Conservation (phyloP, 1,140 invertebrate genomes). For the Brachionus plicatilis region DNA sequence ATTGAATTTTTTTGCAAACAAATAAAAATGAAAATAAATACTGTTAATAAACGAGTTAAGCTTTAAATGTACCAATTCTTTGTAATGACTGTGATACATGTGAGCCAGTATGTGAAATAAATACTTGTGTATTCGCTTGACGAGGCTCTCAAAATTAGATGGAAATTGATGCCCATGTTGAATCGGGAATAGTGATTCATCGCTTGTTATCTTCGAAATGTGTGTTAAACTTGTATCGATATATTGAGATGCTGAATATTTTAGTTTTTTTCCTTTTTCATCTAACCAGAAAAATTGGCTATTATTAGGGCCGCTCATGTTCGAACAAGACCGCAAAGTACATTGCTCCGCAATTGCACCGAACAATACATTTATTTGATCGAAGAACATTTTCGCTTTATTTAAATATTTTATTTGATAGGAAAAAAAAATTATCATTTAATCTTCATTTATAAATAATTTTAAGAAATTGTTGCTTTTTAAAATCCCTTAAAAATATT, state of each 20-base stretch:
- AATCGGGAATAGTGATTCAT: constrained; percentile 93
- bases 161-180: constrained; percentile 97
- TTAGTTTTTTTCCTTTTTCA: constrained; percentile 94
- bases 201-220: constrained; percentile 90
- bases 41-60: constrained; percentile 65
- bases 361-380: constrained; percentile 94
- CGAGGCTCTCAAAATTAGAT: constrained; percentile 81
- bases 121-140: constrained; percentile 88
- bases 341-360: constrained; percentile 96
- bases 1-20: constrained; percentile 5
- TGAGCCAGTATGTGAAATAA: constrained; percentile 95
- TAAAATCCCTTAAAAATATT: too few relatives aligned
- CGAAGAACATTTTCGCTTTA: constrained; percentile 90
- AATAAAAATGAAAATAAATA: constrained; percentile 39
- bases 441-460: not conserved
- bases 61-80: constrained; percentile 81
- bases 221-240: constrained; percentile 98
- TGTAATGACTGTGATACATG: constrained; percentile 93
- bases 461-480: not conserved
- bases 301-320: constrained; percentile 87
- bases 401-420: constrained; percentile 48
- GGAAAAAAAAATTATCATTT: not conserved
- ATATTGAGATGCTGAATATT: constrained; percentile 91
- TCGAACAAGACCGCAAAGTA: constrained; percentile 81
- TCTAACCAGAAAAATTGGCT: constrained; percentile 96